A percentile compares a stretch with the other conserved stretches of the same genome.
Conservation (phyloP, 2,888 invertebrate species). For the Prostheceraeus crozeri region DNA sequence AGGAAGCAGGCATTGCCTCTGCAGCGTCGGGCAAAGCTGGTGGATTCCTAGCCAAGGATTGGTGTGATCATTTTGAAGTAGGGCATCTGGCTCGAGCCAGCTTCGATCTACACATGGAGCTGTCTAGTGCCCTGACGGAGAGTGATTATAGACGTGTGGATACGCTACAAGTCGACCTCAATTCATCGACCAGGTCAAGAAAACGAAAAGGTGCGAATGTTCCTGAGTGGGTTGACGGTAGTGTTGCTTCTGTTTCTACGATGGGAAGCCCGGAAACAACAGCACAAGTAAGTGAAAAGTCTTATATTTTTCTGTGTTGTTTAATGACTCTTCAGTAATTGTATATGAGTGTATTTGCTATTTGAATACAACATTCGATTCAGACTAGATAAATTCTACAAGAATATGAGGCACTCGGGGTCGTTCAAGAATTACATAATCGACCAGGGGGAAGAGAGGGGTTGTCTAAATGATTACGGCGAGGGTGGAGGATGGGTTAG, state of each 20-base stretch:
- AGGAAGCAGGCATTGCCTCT: slow-evolving; percentile 41
- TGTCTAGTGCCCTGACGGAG: background rate
- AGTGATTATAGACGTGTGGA: slow-evolving; percentile 8
- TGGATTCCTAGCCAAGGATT: slow-evolving; percentile 41
- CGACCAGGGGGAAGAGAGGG: too few species aligned
- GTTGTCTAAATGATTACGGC: too few species aligned
- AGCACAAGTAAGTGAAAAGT: slow-evolving; percentile 38
- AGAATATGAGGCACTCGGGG: too few species aligned
- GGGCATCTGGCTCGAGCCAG: slow-evolving; percentile 40
- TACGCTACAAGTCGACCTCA: too few species aligned
- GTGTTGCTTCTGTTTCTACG: slow-evolving; percentile 14
- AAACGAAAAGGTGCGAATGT: too few species aligned
- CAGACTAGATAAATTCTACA: too few species aligned
- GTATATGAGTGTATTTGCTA: too few species aligned
- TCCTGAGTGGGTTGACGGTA: slow-evolving; percentile 41
- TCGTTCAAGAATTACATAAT: too few species aligned
- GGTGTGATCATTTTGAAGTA: slow-evolving; percentile 40
- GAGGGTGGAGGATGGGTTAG: too few species aligned
- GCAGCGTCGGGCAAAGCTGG: slow-evolving; percentile 43
- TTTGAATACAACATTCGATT: too few species aligned
- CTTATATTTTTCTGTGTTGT: background rate
- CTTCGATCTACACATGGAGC: slow-evolving; percentile 41
- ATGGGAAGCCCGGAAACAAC: slow-evolving; percentile 39
- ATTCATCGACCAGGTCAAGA: too few species aligned
- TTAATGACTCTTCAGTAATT: too few species aligned